Conservation (phyloP, 92 coral and sea anemone species). For the Palythoa heliodiscus region DNA sequence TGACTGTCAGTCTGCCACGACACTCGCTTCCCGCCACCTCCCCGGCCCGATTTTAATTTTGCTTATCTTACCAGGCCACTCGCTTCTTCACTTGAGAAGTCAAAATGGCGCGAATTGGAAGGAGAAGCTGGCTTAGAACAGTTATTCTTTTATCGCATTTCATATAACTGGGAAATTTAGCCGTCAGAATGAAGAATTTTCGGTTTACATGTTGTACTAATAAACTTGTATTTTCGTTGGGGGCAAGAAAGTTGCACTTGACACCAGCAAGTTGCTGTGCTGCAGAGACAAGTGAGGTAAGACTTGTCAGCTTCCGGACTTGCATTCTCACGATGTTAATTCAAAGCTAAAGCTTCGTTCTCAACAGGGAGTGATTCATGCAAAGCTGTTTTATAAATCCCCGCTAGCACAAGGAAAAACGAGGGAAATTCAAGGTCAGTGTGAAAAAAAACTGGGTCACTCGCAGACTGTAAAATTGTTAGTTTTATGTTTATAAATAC, state of each 20-base stretch:
- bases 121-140: no score
- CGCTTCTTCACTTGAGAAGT: not conserved
- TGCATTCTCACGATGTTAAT: no score
- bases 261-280: not conserved
- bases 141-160: not conserved
- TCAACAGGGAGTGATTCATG: constrained; percentile 18
- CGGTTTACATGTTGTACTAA: not conserved
- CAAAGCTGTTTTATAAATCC: constrained; percentile 6
- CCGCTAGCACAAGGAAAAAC: not conserved
- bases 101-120: constrained; percentile 5
- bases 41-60: not conserved
- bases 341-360: not conserved
- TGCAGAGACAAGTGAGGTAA: not conserved
- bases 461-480: no score
- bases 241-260: constrained; percentile 2
- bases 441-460: not conserved
- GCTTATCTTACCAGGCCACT: not conserved
- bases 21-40: not conserved
- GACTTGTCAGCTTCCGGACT: no score
- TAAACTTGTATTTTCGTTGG: not conserved
- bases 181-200: not conserved
- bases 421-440: constrained; percentile 15
- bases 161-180: not conserved
- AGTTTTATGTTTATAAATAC: no score
- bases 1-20: not conserved